Evolutionary conservation across 2,797 vertebrate species (phyloP), one percentile per base, ranked within the genome.

Genomic region (Bradypodion ventrale): DNA sequence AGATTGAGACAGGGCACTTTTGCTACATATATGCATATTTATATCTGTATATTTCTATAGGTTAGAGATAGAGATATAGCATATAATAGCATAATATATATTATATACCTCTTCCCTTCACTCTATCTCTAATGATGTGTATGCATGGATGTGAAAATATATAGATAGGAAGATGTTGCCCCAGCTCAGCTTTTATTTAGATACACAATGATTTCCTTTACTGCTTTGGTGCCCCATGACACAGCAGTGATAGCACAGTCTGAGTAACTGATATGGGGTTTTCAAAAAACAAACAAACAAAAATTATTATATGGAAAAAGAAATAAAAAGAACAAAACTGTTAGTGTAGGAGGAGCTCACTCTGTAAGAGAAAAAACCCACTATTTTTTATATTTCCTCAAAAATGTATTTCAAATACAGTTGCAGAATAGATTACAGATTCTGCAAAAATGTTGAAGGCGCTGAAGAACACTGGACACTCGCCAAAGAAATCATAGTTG

Each of bases 201-300:
- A 93, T 94, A 95, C 77, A 94, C 94, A 91, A 94, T 93, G 56
- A 52, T 85, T 93, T 93, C 86, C 94, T 96, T 94, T 78, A 92
- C 96, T 95, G 95, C 95, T 90, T 97, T 97, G 97, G 97, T 97
- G 97, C 98, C 97, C 96, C 97, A 97, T 98, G 97, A 97, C 95
- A 95, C 94, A 92, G 95, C 93, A 95, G 90, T 78, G 95, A 95
- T 95, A 95, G 95, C 96, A 94, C 73, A 49, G 95, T 88, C 92
- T 85, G 25, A 83, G 94, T 92, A 93, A 96, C 94, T 93, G 92
- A 94, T 16, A 3, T 92, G 90, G 92, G 91, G 92, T 92, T 96
- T 96, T 96, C 96, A 97, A 97, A 97, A 96, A 97, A 94, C 92
- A n/a, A n/a, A n/a, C n/a, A n/a, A n/a, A 90, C 27, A 7, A 15